Evolutionary conservation across 1,140 invertebrate species (phyloP), one percentile per base, ranked within the genome.

Genomic region (Sinella curviseta): DNA sequence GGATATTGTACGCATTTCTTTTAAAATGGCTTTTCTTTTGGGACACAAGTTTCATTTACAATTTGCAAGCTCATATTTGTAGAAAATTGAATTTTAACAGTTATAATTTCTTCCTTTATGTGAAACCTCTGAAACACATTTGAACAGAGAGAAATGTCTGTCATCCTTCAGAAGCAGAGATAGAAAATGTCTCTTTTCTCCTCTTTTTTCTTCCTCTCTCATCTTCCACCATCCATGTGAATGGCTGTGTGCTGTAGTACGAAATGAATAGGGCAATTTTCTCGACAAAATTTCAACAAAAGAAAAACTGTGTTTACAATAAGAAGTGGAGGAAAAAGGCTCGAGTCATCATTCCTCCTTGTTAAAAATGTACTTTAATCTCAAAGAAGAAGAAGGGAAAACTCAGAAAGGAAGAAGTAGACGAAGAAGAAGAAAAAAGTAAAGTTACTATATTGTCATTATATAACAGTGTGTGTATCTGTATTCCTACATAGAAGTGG

Each of bases 11-110:
- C 17, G 4, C 39, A 8, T 48, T 48, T 48, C 39, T 48, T n/a
- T n/a, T n/a, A n/a, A n/a, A n/a, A n/a, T n/a, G n/a, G n/a, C n/a
- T n/a, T 20, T 48, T 48, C 39, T 20, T 8, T 48, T 48, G 39
- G 8, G 39, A 12, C 8, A 20, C 39, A 12, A 48, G 39, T 48
- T n/a, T 48, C 39, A 48, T 48, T 48, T 20, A 48, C 31, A 70
- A 70, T 70, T 70, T 70, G 65, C 65, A 70, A 70, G 65, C 2
- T 70, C 65, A 70, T 30, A 14, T 30, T n/a, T 30, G 28, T 70
- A 70, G 65, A 70, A 70, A 70, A 70, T 70, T 70, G 65, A 70
- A 70, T 70, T 70, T 70, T 70, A 70, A 70, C 65, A 70, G 65
- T 70, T 70, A 17, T 17, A 4, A 30, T 12, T 70, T 70, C n/a